These are phyloP conservation scores for Gari tellinella DNA, from an alignment of 2,888 invertebrate species.

Conservation along the genomic window DNA sequence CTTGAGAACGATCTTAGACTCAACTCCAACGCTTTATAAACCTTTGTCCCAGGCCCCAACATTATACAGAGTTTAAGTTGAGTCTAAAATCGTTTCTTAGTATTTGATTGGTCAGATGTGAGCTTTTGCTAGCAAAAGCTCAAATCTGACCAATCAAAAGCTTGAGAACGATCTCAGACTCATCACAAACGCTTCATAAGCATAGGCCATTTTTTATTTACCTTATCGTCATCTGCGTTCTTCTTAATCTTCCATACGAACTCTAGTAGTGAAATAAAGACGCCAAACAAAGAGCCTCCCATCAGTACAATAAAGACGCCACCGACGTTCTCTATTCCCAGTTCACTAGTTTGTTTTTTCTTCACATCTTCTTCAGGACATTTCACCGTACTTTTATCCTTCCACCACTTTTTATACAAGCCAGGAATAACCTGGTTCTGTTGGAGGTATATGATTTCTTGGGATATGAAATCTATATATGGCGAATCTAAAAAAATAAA, in stretches of 20 bases:
- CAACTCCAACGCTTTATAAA: too few species aligned
- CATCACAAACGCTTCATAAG: too few species aligned
- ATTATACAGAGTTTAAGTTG: too few species aligned
- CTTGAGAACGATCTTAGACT: too few species aligned
- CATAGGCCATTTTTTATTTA: too few species aligned
- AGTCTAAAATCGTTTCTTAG: too few species aligned
- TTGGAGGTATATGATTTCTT: slow-evolving; percentile 96
- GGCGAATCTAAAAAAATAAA: slow-evolving; percentile 93
- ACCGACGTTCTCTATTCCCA: slow-evolving; percentile 95
- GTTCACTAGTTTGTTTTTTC: slow-evolving; percentile 93
- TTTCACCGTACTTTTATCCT: slow-evolving; percentile 72
- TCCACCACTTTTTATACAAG: slow-evolving; percentile 98
- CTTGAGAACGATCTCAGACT: too few species aligned
- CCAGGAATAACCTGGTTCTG: slow-evolving; percentile 94
- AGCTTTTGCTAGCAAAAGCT: too few species aligned
- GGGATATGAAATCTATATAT: slow-evolving; percentile 98
- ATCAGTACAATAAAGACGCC: slow-evolving; percentile 98
- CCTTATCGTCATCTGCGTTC: slow-evolving; percentile 78
- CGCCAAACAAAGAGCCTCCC: slow-evolving; percentile 94
- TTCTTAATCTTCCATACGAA: slow-evolving; percentile 86
- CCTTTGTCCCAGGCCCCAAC: too few species aligned
- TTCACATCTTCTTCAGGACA: slow-evolving; percentile 87
- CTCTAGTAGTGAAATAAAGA: slow-evolving; percentile 96
- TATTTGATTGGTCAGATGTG: too few species aligned
- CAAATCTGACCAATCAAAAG: too few species aligned